Percentiles rank a stretch among this genome's conserved stretches.
These are phyloP conservation scores for Thunnus maccoyii DNA, from an alignment of 2,113 vertebrate genomes.

Conservation along the genomic window DNA sequence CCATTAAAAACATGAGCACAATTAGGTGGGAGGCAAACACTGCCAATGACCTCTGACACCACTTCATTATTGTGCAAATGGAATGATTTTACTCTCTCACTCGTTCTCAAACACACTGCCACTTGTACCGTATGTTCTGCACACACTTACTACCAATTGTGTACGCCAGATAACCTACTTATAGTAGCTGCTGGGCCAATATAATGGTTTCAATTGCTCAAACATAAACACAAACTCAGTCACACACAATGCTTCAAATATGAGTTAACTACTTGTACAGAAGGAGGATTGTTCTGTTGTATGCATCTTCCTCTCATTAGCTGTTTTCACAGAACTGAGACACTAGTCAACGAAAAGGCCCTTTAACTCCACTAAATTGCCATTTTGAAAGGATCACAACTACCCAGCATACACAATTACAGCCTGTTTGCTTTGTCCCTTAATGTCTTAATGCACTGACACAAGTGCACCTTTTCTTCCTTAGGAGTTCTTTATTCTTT, in stretches of 20 bases:
- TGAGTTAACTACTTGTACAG: constrained; percentile 26
- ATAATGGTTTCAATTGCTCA: constrained; percentile 42
- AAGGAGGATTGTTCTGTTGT: constrained; percentile 41
- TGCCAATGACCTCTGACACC: constrained; percentile 73
- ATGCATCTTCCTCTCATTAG: constrained; percentile 40
- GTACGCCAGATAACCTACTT: constrained; percentile 37
- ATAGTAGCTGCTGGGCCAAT: constrained; percentile 35
- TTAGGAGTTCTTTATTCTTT: neutral
- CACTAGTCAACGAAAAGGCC: constrained; percentile 58
- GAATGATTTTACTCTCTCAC: constrained; percentile 62
- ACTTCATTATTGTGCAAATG: constrained; percentile 81
- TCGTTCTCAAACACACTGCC: constrained; percentile 46
- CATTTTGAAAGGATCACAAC: constrained; percentile 39
- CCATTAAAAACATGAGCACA: constrained; percentile 76
- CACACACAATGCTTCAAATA: constrained; percentile 26
- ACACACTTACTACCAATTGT: constrained; percentile 40
- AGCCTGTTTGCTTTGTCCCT: constrained; percentile 42
- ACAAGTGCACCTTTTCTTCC: neutral
- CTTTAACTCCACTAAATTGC: constrained; percentile 57
- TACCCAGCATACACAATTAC: constrained; percentile 47
- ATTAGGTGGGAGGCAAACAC: constrained; percentile 79
- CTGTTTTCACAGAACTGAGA: constrained; percentile 46
- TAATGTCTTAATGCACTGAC: constrained; percentile 29
- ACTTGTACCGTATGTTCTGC: constrained; percentile 49
- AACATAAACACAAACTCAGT: constrained; percentile 25